Conservation (phyloP, 2,797 vertebrate species). For the Xenentodon cancila region DNA sequence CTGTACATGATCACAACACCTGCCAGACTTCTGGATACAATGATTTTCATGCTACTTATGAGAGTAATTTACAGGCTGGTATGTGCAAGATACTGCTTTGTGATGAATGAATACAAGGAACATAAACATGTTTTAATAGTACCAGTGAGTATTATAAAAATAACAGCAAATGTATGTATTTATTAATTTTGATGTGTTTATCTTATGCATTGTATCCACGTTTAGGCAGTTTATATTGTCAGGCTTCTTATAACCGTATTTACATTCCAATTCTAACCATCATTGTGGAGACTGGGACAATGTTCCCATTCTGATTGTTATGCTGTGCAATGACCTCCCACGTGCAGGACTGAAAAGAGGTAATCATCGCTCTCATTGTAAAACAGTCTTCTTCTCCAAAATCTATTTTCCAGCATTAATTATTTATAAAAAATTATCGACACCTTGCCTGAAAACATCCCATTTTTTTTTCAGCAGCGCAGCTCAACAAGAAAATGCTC, state of each 20-base stretch:
- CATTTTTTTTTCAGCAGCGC: background rate
- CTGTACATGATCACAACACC: too few relatives aligned
- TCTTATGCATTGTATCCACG: too few relatives aligned
- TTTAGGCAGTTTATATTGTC: too few relatives aligned
- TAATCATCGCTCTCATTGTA: slow-evolving; percentile 23
- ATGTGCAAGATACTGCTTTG: too few relatives aligned
- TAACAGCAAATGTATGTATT: too few relatives aligned
- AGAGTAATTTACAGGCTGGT: too few relatives aligned
- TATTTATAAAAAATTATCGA: slow-evolving; percentile 17
- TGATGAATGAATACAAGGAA: too few relatives aligned
- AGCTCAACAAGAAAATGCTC: background rate
- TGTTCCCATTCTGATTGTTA: slow-evolving; percentile 7
- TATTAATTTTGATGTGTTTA: too few relatives aligned
- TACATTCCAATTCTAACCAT: slow-evolving; percentile 49
- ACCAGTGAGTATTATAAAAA: too few relatives aligned
- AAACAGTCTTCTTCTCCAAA: slow-evolving; percentile 13
- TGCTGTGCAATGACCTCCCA: slow-evolving; percentile 24
- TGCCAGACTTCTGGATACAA: too few relatives aligned
- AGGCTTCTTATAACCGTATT: slow-evolving; percentile 27
- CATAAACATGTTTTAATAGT: too few relatives aligned
- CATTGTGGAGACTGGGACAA: slow-evolving; percentile 12
- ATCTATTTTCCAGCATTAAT: slow-evolving; percentile 32
- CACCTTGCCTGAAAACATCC: background rate
- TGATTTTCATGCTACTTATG: too few relatives aligned
- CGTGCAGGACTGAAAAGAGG: slow-evolving; percentile 18